Percentiles rank a stretch among this genome's conserved stretches.
phyloP scores from a whole-genome alignment of 2,113 vertebrate genomes.

The Saccopteryx bilineata region DNA sequence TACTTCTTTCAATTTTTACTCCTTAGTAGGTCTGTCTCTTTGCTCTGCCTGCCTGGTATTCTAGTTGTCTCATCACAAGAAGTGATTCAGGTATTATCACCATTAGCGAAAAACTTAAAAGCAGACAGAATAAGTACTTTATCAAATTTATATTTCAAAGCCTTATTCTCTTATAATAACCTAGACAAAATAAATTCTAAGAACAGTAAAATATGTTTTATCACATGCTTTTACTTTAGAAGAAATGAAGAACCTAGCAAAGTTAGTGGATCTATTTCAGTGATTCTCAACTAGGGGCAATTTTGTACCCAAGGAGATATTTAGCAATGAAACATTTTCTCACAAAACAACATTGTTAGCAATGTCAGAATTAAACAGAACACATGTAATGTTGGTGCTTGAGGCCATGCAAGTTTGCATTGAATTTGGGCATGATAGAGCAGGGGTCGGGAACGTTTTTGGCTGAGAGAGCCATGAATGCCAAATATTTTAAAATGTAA shows the following conservation, averaged over 20 bases:
- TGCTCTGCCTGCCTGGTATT: background rate
- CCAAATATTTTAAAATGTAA: too few relatives aligned
- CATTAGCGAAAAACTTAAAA: conserved; percentile 21
- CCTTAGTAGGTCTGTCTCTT: background rate
- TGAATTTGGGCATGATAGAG: too few relatives aligned
- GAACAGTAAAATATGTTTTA: background rate
- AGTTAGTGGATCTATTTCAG: conserved; percentile 25
- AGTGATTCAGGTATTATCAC: background rate
- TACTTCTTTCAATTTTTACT: background rate
- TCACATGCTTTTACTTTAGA: background rate
- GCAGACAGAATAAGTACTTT: background rate
- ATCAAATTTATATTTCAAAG: conserved; percentile 43
- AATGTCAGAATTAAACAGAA: background rate
- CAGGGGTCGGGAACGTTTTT: too few relatives aligned
- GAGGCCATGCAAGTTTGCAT: too few relatives aligned
- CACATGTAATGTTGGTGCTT: too few relatives aligned
- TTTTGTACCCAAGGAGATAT: background rate
- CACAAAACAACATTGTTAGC: background rate
- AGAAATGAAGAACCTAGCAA: conserved; percentile 26
- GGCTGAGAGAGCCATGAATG: too few relatives aligned
- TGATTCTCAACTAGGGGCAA: background rate
- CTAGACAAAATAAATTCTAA: conserved; percentile 1
- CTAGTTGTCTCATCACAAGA: background rate
- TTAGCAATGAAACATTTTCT: conserved; percentile 24
- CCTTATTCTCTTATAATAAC: background rate